These are phyloP conservation scores for Numida meleagris DNA, from an alignment of 2,113 vertebrate species.

Conservation along the genomic window DNA sequence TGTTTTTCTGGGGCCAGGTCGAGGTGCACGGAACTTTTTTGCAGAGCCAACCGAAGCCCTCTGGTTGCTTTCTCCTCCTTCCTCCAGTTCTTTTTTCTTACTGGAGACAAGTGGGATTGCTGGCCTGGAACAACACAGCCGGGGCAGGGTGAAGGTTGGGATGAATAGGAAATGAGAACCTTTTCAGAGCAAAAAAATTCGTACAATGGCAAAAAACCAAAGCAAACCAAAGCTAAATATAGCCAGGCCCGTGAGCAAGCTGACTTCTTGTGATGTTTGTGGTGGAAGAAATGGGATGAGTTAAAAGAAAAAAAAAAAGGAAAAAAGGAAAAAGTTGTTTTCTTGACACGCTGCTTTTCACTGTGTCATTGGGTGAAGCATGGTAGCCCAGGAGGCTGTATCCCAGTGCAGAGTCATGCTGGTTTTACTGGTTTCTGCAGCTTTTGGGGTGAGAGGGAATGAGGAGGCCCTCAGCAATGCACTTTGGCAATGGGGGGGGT, in stretches of 20 bases:
- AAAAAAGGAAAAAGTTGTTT: background rate
- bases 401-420: background rate
- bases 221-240: constrained; percentile 54
- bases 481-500: background rate
- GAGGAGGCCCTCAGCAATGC: background rate
- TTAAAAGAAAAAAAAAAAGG: background rate
- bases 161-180: constrained; percentile 28
- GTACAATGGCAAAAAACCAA: constrained; percentile 4
- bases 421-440: background rate
- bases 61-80: background rate
- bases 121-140: background rate
- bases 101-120: background rate
- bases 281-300: background rate
- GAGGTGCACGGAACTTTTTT: background rate
- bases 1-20: accelerated
- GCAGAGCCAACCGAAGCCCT: background rate
- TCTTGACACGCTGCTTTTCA: background rate
- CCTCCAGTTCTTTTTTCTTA: background rate
- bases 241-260: background rate
- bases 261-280: background rate
- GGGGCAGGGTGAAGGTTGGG: background rate
- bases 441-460: background rate
- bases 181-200: constrained; percentile 6
- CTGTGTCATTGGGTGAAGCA: background rate
- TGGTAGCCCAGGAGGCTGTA: accelerated